Conservation (phyloP, 2,888 invertebrate species). For the Melangyna quadrimaculata region DNA sequence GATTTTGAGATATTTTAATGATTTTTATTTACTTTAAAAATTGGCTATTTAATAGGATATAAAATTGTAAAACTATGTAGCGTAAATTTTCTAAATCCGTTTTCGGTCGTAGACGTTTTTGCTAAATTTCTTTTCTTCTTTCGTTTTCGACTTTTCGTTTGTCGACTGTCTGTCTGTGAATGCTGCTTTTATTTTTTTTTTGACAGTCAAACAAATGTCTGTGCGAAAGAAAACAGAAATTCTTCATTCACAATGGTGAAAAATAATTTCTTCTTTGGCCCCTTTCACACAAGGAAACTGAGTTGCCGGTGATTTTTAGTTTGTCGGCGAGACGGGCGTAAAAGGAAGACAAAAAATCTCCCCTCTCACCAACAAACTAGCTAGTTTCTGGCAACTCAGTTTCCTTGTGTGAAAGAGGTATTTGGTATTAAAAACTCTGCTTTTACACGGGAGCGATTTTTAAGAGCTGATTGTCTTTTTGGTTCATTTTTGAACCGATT, state of each 20-base stretch:
- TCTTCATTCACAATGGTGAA: slow-evolving; percentile 55
- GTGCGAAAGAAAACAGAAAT: slow-evolving; percentile 14
- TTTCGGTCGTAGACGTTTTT: slow-evolving; percentile 58
- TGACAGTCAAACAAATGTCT: slow-evolving; percentile 32
- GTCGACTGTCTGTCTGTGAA: slow-evolving; percentile 12
- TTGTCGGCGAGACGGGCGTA: no score
- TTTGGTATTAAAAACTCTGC: no score
- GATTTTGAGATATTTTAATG: slow-evolving; percentile 17
- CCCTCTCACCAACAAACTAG: no score
- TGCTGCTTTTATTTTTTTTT: not conserved
- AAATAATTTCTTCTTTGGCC: no score
- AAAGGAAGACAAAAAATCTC: no score
- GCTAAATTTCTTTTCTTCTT: slow-evolving; percentile 1
- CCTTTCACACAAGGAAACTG: no score
- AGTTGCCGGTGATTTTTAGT: no score
- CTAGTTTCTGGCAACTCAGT: no score
- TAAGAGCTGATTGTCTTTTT: no score
- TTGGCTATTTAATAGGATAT: slow-evolving; percentile 28
- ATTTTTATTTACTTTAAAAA: slow-evolving; percentile 33
- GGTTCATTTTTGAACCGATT: no score
- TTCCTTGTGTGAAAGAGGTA: no score
- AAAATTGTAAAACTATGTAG: slow-evolving; percentile 48
- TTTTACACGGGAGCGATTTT: no score
- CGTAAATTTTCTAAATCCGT: slow-evolving; percentile 59
- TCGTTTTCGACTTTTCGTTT: not conserved